These are phyloP conservation scores for Atethmia centrago DNA, from an alignment of 2,888 invertebrate species.

Conservation along the genomic window DNA sequence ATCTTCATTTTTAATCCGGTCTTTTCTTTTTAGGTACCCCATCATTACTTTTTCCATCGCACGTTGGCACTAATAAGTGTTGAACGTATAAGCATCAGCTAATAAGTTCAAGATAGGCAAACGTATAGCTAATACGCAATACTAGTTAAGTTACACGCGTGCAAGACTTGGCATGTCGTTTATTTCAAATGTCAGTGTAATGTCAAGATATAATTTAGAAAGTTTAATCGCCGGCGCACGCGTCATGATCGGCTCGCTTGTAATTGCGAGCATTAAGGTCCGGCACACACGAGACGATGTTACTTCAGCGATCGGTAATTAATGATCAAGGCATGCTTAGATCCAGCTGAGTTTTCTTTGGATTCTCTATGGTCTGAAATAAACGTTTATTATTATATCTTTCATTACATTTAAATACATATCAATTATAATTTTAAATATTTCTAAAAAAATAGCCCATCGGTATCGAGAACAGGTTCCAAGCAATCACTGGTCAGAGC, in stretches of 20 bases:
- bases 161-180: constrained; percentile 43
- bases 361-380: background rate
- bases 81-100: background rate
- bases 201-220: constrained; percentile 66
- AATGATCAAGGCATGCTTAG: background rate
- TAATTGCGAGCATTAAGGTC: constrained; percentile 49
- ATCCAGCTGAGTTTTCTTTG: background rate
- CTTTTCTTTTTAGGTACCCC: too few relatives aligned
- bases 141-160: constrained; percentile 33
- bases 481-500: background rate
- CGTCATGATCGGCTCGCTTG: constrained; percentile 54
- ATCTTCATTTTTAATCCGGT: too few relatives aligned
- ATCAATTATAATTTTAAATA: too few relatives aligned
- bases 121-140: constrained; percentile 21
- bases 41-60: too few relatives aligned
- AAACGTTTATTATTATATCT: background rate
- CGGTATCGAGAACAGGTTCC: background rate
- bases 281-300: constrained; percentile 14
- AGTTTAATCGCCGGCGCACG: constrained; percentile 62
- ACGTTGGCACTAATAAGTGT: too few relatives aligned
- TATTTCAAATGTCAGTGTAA: constrained; percentile 62
- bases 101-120: background rate
- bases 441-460: background rate
- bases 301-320: background rate
- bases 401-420: background rate